Evolutionary conservation across 2,888 invertebrate species (phyloP).

Genomic region (Rambutsinella grinnellia): DNA sequence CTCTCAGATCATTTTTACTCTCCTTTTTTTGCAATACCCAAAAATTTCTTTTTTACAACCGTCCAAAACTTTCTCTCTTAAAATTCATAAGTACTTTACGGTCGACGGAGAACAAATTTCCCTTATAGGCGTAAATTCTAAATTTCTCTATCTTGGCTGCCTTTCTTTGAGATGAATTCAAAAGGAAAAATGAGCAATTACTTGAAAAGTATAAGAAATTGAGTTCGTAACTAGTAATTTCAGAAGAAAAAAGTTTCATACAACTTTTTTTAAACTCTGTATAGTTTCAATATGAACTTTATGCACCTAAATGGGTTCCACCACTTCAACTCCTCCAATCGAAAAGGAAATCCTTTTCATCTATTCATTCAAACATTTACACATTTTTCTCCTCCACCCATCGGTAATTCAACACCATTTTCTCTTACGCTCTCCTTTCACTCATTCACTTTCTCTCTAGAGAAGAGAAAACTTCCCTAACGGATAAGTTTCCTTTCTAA

Average conservation of each 20-base stretch:
- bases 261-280: not conserved
- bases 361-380: conserved; percentile 37
- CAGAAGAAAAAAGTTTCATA: not conserved
- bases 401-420: conserved; percentile 49
- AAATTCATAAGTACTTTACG: no score
- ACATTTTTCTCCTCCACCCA: conserved; percentile 30
- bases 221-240: conserved; percentile 37
- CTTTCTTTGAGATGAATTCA: conserved; percentile 19
- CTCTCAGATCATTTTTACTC: no score
- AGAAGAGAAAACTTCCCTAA: conserved; percentile 32
- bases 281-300: not conserved
- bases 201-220: conserved; percentile 20
- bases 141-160: no score
- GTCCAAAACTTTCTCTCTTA: no score
- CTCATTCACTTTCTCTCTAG: conserved; percentile 11
- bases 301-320: not conserved
- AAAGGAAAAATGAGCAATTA: conserved; percentile 50
- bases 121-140: no score
- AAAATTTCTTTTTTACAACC: no score
- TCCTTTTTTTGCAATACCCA: no score
- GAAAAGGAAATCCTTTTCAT: conserved; percentile 22
- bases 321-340: not conserved
- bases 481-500: conserved; percentile 31
- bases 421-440: conserved; percentile 9
- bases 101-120: no score